phyloP scores from a whole-genome alignment of 2,888 invertebrate genomes.

The Torymus auratus region DNA sequence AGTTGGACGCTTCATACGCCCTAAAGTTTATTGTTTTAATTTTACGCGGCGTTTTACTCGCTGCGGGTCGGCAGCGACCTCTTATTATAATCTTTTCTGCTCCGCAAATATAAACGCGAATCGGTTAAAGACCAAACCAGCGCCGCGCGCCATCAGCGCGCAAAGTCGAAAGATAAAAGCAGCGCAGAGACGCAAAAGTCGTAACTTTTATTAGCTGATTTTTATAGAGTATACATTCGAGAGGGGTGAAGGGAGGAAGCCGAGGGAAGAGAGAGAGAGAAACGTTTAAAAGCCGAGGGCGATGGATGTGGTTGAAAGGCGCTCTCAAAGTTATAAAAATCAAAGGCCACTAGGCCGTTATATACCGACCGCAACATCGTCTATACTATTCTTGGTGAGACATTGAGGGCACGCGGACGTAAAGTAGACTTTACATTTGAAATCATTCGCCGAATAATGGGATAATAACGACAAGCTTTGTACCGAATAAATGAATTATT shows the following conservation, averaged over 20 bases:
- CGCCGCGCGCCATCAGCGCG: conserved; percentile 33
- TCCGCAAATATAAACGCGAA: conserved; percentile 13
- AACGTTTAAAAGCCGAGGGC: conserved; percentile 1
- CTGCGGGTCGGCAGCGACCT: no score
- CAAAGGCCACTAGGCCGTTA: conserved; percentile 9
- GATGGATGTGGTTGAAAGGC: conserved; percentile 12
- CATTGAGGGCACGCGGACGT: no score
- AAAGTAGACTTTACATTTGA: no score
- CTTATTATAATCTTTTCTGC: conserved; percentile 11
- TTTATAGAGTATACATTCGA: conserved; percentile 18
- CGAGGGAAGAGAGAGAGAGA: no score
- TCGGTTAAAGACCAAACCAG: conserved; percentile 38
- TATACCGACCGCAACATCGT: not conserved
- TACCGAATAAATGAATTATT: no score
- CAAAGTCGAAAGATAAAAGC: conserved; percentile 42
- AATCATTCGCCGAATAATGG: no score
- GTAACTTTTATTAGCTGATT: conserved; percentile 39
- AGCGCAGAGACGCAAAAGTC: not conserved
- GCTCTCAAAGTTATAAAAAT: conserved; percentile 21
- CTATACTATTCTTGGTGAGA: no score
- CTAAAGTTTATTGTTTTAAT: no score
- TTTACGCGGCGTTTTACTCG: no score
- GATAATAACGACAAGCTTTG: no score
- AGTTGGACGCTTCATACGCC: no score
- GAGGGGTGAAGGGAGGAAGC: not conserved